phyloP scores from a whole-genome alignment of 2,888 invertebrate genomes.

The Parnassius apollo region DNA sequence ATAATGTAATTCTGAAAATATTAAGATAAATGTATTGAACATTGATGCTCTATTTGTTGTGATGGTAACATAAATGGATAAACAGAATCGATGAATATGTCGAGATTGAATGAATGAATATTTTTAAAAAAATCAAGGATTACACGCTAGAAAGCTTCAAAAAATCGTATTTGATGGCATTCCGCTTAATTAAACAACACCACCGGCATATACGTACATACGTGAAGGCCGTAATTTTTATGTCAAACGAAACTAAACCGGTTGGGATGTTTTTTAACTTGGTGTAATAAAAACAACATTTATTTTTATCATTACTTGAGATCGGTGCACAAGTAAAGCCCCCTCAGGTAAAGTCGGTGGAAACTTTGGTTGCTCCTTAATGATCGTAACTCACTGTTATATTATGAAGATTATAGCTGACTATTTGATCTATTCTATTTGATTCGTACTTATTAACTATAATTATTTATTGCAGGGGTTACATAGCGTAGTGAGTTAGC shows the following conservation, averaged over 20 bases:
- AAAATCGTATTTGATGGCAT: slow-evolving; percentile 42
- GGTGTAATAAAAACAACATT: slow-evolving; percentile 76
- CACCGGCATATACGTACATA: slow-evolving; percentile 32
- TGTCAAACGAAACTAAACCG: slow-evolving; percentile 73
- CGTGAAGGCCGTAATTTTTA: slow-evolving; percentile 67
- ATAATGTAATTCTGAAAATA: too few relatives aligned
- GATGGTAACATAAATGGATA: too few relatives aligned
- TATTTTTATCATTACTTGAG: slow-evolving; percentile 52
- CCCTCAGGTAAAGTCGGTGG: slow-evolving; percentile 31
- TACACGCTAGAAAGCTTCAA: slow-evolving; percentile 8
- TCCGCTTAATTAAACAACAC: slow-evolving; percentile 46
- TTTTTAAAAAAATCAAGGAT: not conserved
- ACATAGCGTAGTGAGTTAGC: too few relatives aligned
- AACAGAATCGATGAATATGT: too few relatives aligned
- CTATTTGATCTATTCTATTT: slow-evolving; percentile 1
- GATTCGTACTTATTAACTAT: not conserved
- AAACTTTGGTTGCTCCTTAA: slow-evolving; percentile 37
- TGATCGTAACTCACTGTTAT: not conserved
- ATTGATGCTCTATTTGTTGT: too few relatives aligned
- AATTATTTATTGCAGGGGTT: too few relatives aligned
- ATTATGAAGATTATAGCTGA: not conserved
- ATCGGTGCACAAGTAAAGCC: slow-evolving; percentile 55
- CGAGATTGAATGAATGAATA: too few relatives aligned
- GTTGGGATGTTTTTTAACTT: slow-evolving; percentile 67
- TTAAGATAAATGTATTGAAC: too few relatives aligned